These are phyloP conservation scores for Lagenorhynchus albirostris DNA, from an alignment of 2,113 vertebrate genomes.

Conservation along the genomic window DNA sequence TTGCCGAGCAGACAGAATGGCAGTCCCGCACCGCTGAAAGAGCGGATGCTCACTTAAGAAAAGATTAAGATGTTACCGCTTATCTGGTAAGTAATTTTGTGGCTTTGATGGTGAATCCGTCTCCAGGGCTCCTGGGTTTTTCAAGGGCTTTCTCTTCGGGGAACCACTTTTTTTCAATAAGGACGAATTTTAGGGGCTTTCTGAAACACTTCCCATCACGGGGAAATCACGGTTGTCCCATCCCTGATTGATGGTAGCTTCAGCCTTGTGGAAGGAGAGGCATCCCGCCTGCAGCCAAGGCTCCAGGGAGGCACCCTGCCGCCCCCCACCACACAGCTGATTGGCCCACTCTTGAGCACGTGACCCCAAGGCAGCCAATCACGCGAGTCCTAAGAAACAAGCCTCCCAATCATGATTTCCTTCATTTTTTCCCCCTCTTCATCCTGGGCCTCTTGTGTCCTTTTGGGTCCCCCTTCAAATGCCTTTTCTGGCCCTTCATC, in stretches of 20 bases:
- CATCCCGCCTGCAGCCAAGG: fast-evolving
- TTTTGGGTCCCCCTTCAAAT: neutral
- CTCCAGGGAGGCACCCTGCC: neutral
- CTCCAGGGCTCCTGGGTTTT: neutral
- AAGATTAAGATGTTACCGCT: neutral
- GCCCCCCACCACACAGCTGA: neutral
- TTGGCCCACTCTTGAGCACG: neutral
- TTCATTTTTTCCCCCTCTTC: fast-evolving
- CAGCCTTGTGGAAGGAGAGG: fast-evolving
- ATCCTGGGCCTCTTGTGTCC: neutral
- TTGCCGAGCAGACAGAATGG: slow-evolving; percentile 29
- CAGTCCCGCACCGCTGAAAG: neutral
- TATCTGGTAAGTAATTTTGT: neutral
- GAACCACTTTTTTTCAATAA: neutral
- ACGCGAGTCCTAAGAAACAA: neutral
- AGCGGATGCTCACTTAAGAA: neutral
- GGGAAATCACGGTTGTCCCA: fast-evolving
- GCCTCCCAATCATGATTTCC: neutral
- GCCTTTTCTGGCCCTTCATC: neutral
- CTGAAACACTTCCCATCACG: neutral
- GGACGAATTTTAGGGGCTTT: neutral
- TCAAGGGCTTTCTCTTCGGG: neutral
- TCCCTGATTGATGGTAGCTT: neutral
- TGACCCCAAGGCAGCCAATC: neutral
- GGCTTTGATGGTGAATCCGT: neutral